Evolutionary conservation across 1,140 invertebrate genomes (phyloP), one percentile per base, ranked within the genome.

Genomic region (Phthorimaea operculella): DNA sequence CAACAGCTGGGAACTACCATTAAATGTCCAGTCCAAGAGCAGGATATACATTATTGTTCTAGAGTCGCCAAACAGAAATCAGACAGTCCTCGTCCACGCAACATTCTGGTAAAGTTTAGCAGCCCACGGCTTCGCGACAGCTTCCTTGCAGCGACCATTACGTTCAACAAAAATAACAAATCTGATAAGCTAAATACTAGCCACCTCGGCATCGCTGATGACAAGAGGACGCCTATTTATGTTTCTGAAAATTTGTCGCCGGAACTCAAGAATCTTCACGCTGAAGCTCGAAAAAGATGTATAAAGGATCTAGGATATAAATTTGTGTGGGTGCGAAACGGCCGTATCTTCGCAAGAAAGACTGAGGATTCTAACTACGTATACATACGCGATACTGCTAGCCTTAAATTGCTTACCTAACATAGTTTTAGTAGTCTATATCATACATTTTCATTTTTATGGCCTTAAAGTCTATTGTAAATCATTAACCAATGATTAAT

Each of bases 171-270:
- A 45, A 14, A 16, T 4, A 45, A 54, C 21, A 21, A 21, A 8
- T 6, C 44, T 16, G 28, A 54, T 21, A 54, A 54, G 47, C 14
- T 54, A 12, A 47, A 33, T 11, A 47, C 18, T 14, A 10, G 14
- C 4, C 52, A 54, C 28, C 18, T 54, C 2, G 44, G 44, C 5
- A 4, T 54, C 12, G 21, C 21, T 28, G 15, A 33, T n/a, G 42
- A 33, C n/a, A 33, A 6, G 10, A 54, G n/a, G 10, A 4, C 39
- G 4, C 45, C 54, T 9, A 33, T 55, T 10, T 55, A 17, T 16
- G 15, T 55, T 6, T 15, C 17, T 4, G 54, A 55, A 39, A 44
- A 55, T 18, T 28, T 55, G n/a, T 49, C 54, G 10, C 17, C 45
- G 1, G 33, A 11, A 5, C 36, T 48, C 34, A 55, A 55, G 34